Base-by-base conservation (phyloP, 1,140 invertebrate species). In the Trichonephila clavata region DNA sequence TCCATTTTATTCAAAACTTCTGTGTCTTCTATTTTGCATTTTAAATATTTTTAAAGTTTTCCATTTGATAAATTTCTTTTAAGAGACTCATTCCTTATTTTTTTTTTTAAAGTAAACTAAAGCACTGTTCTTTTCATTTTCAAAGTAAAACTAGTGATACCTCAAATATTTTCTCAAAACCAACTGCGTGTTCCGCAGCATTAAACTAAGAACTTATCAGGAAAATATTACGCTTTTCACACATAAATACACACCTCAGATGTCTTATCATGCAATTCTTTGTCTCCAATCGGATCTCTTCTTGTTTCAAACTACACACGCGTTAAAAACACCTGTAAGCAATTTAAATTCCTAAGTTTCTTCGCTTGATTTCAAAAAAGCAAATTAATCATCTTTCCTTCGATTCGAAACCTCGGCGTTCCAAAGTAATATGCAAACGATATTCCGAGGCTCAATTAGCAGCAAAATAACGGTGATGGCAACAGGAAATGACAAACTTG, bases 381-480 rank as follows among this genome's bases (percentile, higher is more conserved):
- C 21, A 63, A 63, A 63, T 63, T 63, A 63, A 50, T 77, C n/a
- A n/a, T 77, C 24, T 24, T 77, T 77, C 32, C 2, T 24, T 24
- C 32, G n/a, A 4, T 77, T 77, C 14, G 71, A 24, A 24, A 77
- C 71, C n/a, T 39, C n/a, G 8, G n/a, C 71, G 5, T n/a, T 24
- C 10, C 71, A 14, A 77, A 77, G 2, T 24, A 27, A 16, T 39
- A 39, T 77, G 32, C 71, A 77, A 77, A 24, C 71, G 71, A 77
- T 63, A 63, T 21, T 77, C 14, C 32, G 16, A 77, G n/a, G 27
- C 32, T 77, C 32, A 77, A 77, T 77, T 77, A 77, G 24, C 16
- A 27, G 71, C 24, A 27, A 77, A 77, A 77, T 77, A 63, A 63
- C 71, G 71, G 71, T 16, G 71, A 77, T 77, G n/a, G 71, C 71